These are phyloP conservation scores for Pomatostomus ruficeps DNA, from an alignment of 2,113 vertebrate genomes.

Conservation along the genomic window DNA sequence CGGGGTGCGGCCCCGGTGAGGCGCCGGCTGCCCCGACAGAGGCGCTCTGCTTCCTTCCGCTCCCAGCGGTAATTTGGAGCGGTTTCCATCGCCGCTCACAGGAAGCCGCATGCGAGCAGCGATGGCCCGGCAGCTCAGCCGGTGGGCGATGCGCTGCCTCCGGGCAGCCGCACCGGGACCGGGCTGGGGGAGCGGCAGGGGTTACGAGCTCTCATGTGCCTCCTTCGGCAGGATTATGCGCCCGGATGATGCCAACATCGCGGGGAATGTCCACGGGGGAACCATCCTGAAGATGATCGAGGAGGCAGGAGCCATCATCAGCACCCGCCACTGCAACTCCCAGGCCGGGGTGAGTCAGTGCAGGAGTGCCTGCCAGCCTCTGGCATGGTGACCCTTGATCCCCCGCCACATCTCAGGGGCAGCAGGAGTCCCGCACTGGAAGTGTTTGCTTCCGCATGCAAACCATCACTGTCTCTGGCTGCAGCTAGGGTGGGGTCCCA, in stretches of 20 bases:
- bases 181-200: neutral
- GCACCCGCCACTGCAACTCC: slow-evolving; percentile 92
- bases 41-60: neutral
- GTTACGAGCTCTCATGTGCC: neutral
- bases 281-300: slow-evolving; percentile 97
- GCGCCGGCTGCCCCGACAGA: neutral
- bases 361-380: fast-evolving
- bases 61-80: neutral
- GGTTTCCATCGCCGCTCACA: neutral
- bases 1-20: neutral
- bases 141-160: neutral
- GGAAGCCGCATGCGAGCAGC: neutral
- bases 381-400: fast-evolving
- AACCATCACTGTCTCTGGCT: neutral
- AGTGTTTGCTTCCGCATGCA: fast-evolving
- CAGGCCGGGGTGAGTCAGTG: slow-evolving; percentile 70
- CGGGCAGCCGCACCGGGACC: neutral
- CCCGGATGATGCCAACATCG: slow-evolving; percentile 89
- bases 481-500: neutral
- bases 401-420: fast-evolving
- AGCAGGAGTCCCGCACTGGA: fast-evolving
- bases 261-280: slow-evolving; percentile 90
- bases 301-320: slow-evolving; percentile 91
- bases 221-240: slow-evolving; percentile 83
- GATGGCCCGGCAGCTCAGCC: slow-evolving; percentile 56